A percentile compares a stretch with the other conserved stretches of the same genome.
phyloP scores from a whole-genome alignment of 2,888 invertebrate species.

The Patella caerulea region DNA sequence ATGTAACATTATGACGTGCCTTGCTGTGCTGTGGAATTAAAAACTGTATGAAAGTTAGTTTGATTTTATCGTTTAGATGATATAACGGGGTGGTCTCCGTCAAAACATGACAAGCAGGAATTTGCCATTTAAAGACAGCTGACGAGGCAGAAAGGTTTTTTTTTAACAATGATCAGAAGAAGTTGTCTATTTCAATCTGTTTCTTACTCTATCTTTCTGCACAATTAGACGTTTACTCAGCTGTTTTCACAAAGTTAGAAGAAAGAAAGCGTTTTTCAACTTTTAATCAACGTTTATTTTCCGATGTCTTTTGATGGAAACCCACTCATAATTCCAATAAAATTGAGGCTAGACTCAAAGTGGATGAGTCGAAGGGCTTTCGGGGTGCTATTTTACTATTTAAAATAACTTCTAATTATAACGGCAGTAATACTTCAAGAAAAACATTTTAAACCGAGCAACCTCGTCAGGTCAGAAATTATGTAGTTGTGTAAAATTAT shows the following conservation, averaged over 20 bases:
- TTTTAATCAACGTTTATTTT: too few species aligned
- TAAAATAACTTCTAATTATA: too few species aligned
- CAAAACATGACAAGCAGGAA: background rate
- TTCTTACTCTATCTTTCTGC: background rate
- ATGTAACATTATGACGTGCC: slow-evolving; percentile 6
- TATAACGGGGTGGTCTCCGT: background rate
- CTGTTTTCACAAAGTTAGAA: background rate
- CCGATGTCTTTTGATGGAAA: too few species aligned
- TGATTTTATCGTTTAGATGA: slow-evolving; percentile 7
- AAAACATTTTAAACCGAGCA: too few species aligned
- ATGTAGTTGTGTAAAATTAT: too few species aligned
- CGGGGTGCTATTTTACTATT: too few species aligned
- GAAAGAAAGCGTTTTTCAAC: background rate
- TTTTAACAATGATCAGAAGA: background rate
- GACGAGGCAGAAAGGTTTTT: background rate
- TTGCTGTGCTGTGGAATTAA: background rate
- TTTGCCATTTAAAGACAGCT: slow-evolving; percentile 5
- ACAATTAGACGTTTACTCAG: slow-evolving; percentile 4
- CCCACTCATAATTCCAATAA: too few species aligned
- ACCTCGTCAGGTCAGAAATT: too few species aligned
- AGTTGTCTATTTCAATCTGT: slow-evolving; percentile 1
- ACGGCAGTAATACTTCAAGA: too few species aligned
- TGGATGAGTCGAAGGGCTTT: too few species aligned
- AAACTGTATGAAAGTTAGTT: background rate
- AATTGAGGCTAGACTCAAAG: too few species aligned